phyloP scores from a whole-genome alignment of 2,113 vertebrate species.

The Oncorhynchus nerka region DNA sequence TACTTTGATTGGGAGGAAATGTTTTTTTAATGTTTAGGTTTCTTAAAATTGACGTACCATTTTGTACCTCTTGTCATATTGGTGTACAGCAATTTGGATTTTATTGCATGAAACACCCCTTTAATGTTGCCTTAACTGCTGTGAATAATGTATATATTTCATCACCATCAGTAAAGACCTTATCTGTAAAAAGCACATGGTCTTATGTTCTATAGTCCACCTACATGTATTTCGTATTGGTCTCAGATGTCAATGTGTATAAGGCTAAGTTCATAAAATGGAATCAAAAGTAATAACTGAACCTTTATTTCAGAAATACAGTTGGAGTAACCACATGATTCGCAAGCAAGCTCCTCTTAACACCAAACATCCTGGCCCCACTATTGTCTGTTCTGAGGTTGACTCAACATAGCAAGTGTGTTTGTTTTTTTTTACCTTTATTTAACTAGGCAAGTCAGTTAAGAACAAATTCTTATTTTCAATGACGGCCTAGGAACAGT shows the following conservation, averaged over 20 bases:
- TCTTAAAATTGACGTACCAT: constrained; percentile 69
- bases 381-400: too few species aligned
- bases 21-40: constrained; percentile 64
- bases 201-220: not conserved
- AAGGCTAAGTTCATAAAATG: too few species aligned
- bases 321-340: too few species aligned
- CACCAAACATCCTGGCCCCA: too few species aligned
- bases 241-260: too few species aligned
- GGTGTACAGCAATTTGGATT: constrained; percentile 63
- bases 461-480: too few species aligned
- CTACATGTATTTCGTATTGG: not conserved
- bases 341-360: too few species aligned
- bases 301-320: constrained; percentile 21
- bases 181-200: constrained; percentile 55
- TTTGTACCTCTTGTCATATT: constrained; percentile 73
- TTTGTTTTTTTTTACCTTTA: too few species aligned
- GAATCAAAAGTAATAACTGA: not conserved
- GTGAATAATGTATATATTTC: constrained; percentile 76
- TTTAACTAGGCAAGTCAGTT: too few species aligned
- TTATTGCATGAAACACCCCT: constrained; percentile 73
- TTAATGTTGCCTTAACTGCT: constrained; percentile 59
- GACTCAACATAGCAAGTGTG: not conserved
- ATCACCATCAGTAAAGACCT: constrained; percentile 75
- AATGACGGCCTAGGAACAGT: too few species aligned
- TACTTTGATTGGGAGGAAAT: constrained; percentile 68